Evolutionary conservation across 2,888 invertebrate species (phyloP).

Genomic region (Troides oblongomaculatus): DNA sequence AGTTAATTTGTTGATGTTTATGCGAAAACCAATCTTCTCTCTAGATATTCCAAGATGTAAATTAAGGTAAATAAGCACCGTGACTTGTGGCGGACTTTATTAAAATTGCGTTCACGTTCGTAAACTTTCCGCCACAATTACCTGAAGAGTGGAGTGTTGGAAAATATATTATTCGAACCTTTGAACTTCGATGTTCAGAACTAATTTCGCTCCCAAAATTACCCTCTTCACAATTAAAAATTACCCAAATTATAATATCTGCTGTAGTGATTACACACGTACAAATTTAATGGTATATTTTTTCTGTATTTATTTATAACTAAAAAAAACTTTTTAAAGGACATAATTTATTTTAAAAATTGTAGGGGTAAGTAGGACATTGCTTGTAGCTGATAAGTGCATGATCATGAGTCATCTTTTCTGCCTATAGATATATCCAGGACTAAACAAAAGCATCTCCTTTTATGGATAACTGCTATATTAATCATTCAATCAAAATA

Average conservation of each 20-base stretch:
- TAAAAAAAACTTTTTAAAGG: not conserved
- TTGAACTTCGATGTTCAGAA: constrained; percentile 26
- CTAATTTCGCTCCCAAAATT: constrained; percentile 19
- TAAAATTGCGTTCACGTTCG: constrained; percentile 73
- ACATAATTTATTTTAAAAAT: too few relatives aligned
- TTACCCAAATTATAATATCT: constrained; percentile 1
- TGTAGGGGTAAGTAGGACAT: not conserved
- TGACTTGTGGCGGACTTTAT: constrained; percentile 50
- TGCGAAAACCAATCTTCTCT: constrained; percentile 25
- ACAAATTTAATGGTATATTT: not conserved
- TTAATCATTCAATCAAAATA: too few relatives aligned
- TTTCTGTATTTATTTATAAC: not conserved
- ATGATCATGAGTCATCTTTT: too few relatives aligned
- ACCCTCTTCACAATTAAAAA: constrained; percentile 19
- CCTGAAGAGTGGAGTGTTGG: constrained; percentile 79
- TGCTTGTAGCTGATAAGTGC: too few relatives aligned
- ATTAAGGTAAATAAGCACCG: constrained; percentile 26
- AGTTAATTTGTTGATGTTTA: not conserved
- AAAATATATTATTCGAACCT: constrained; percentile 63
- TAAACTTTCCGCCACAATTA: constrained; percentile 80
- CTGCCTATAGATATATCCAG: too few relatives aligned
- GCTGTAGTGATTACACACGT: not conserved
- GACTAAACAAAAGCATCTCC: too few relatives aligned
- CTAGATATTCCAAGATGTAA: constrained; percentile 26
- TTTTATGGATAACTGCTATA: too few relatives aligned